phyloP scores from a whole-genome alignment of 2,113 vertebrate species.

The Tragelaphus scriptus region DNA sequence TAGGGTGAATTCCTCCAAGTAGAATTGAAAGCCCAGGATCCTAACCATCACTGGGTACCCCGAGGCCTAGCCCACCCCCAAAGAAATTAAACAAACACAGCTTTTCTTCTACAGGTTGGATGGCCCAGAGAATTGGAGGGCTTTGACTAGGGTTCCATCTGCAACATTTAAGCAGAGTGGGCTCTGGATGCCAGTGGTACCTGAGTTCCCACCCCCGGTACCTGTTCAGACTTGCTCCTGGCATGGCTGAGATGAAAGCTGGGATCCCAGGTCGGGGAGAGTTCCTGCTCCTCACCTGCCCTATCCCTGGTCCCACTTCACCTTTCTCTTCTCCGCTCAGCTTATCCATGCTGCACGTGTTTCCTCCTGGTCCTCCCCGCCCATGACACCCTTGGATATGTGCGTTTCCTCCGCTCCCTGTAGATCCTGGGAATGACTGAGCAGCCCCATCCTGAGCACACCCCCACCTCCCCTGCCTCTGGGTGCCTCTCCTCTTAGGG shows the following conservation, averaged over 20 bases:
- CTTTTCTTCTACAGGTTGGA: background rate
- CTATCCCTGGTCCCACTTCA: accelerated
- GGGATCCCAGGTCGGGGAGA: background rate
- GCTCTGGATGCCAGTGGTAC: accelerated
- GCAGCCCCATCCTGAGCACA: background rate
- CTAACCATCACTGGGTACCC: background rate
- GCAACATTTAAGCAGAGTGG: accelerated
- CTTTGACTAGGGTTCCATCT: background rate
- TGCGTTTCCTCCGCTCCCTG: background rate
- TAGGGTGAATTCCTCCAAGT: background rate
- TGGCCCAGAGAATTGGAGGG: accelerated
- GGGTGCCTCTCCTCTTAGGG: too few species aligned
- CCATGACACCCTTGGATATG: accelerated
- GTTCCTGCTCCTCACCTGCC: background rate
- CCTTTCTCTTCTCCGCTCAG: background rate
- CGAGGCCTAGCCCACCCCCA: accelerated
- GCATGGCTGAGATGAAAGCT: background rate
- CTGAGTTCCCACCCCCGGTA: background rate
- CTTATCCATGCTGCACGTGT: background rate
- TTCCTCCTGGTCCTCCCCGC: background rate
- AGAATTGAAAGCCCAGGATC: background rate
- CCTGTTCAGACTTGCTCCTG: too few species aligned
- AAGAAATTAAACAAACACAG: background rate
- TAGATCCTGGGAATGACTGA: accelerated
- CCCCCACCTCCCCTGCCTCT: background rate